Evolutionary conservation across 2,113 vertebrate genomes (phyloP).

Genomic region (Zosterops lateralis): DNA sequence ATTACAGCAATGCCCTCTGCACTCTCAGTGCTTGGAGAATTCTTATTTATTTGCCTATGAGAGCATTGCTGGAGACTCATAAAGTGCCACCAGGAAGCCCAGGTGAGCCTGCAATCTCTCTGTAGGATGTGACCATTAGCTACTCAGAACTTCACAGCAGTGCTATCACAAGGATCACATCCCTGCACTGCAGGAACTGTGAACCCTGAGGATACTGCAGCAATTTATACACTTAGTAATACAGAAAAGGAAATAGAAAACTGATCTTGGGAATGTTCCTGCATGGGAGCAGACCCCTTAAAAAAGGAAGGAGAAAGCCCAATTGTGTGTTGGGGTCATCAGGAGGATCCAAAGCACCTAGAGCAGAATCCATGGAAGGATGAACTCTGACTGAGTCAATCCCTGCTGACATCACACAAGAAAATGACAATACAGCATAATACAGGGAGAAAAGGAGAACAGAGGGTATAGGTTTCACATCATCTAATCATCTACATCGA

Average conservation of each 20-base stretch:
- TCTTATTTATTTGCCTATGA: background rate
- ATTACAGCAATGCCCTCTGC: conserved; percentile 6
- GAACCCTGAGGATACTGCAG: background rate
- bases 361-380: background rate
- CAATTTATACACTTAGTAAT: background rate
- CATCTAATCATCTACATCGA: background rate
- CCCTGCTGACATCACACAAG: background rate
- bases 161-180: background rate
- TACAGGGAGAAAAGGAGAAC: background rate
- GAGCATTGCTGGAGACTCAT: background rate
- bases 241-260: background rate
- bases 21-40: background rate
- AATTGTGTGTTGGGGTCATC: background rate
- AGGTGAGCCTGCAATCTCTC: background rate
- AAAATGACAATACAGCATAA: background rate
- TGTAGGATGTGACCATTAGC: background rate
- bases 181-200: background rate
- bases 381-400: background rate
- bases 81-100: background rate
- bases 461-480: background rate
- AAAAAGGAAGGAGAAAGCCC: background rate
- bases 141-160: background rate
- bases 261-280: background rate
- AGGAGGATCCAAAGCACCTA: background rate
- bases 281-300: background rate